Evolutionary conservation across 2,888 invertebrate species (phyloP).

Genomic region (Balanococcus diminutus): DNA sequence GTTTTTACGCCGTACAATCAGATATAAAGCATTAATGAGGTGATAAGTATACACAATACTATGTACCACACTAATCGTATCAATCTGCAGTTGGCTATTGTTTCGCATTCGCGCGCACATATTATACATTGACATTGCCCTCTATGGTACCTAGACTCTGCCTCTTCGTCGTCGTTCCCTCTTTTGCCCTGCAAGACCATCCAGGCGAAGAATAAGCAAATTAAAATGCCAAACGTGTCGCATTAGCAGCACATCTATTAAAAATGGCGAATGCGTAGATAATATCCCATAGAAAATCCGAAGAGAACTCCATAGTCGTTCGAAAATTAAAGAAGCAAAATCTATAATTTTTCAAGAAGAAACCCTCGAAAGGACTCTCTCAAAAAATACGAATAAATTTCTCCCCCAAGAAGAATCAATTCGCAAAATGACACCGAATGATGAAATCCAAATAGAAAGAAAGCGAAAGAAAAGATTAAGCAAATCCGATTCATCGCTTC

Average conservation of each 20-base stretch:
- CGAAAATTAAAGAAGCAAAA: no score
- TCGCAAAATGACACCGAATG: no score
- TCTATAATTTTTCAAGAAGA: no score
- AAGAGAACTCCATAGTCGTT: no score
- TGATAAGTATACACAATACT: slow-evolving; percentile 48
- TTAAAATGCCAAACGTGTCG: slow-evolving; percentile 48
- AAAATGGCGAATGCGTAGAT: slow-evolving; percentile 31
- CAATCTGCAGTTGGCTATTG: slow-evolving; percentile 33
- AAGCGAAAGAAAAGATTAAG: no score
- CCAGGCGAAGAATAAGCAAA: slow-evolving; percentile 12
- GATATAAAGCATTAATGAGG: slow-evolving; percentile 47
- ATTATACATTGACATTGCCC: neutral
- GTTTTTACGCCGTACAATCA: slow-evolving; percentile 50
- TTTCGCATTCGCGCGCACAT: neutral
- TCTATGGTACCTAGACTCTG: neutral
- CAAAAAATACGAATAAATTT: no score
- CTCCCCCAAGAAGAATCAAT: no score
- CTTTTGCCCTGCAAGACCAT: neutral
- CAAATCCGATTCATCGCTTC: neutral
- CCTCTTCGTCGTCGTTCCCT: neutral
- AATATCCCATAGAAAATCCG: no score
- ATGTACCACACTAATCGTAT: slow-evolving; percentile 45
- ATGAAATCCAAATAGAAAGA: no score
- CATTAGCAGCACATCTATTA: neutral
- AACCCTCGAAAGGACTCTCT: no score